A percentile compares a stretch with the other conserved stretches of the same genome.
Conservation (phyloP, 2,113 vertebrate species). For the Hemicordylus capensis region DNA sequence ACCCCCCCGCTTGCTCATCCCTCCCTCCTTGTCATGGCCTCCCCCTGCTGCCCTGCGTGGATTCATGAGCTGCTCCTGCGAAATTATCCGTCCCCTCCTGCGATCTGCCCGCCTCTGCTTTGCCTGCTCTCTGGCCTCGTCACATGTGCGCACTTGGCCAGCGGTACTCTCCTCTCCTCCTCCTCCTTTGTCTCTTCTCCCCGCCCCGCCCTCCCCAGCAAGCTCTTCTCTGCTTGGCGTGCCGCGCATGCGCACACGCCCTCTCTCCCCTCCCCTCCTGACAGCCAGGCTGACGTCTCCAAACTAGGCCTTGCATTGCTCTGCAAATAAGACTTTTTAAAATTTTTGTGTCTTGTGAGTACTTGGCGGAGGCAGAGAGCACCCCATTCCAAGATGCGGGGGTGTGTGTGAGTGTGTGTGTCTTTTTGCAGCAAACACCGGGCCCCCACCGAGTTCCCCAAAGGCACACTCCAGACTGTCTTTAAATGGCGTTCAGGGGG, state of each 20-base stretch:
- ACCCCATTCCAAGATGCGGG: too few relatives aligned
- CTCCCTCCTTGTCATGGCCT: neutral
- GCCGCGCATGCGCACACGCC: too few relatives aligned
- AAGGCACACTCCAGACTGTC: too few relatives aligned
- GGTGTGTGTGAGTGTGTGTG: too few relatives aligned
- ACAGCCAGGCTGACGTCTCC: slow-evolving; percentile 38
- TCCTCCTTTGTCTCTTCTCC: neutral
- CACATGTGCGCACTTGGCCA: neutral
- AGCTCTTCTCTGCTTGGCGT: slow-evolving; percentile 63
- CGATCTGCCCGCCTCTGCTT: neutral
- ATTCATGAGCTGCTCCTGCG: neutral
- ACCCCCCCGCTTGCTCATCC: accelerated
- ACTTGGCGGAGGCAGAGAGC: too few relatives aligned
- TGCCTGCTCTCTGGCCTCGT: neutral
- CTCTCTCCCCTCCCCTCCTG: neutral
- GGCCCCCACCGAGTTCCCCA: too few relatives aligned
- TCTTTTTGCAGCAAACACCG: too few relatives aligned
- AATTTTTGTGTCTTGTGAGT: neutral
- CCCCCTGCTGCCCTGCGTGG: neutral
- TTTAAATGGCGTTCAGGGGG: too few relatives aligned
- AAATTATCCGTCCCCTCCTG: slow-evolving; percentile 9
- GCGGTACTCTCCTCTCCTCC: slow-evolving; percentile 32
- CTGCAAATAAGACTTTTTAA: neutral
- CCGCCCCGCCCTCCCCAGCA: slow-evolving; percentile 9
- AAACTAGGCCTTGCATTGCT: neutral